A percentile compares a stretch with the other conserved stretches of the same genome.
These are phyloP conservation scores for Reinhardtius hippoglossoides DNA, from an alignment of 2,113 vertebrate species.

Conservation along the genomic window DNA sequence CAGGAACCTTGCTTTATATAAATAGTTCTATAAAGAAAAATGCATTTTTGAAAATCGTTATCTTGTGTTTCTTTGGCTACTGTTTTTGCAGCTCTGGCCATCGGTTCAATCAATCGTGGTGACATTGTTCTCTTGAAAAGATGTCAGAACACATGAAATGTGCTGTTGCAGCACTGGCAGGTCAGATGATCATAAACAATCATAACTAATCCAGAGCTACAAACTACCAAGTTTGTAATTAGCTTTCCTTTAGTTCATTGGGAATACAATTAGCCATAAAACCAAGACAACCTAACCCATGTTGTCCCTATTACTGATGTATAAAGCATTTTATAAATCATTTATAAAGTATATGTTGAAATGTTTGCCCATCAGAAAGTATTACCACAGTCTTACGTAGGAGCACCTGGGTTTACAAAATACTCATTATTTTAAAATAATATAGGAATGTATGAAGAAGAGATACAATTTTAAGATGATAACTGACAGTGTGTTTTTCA, in stretches of 20 bases:
- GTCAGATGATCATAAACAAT: too few species aligned
- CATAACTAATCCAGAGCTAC: neutral
- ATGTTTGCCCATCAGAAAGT: conserved; percentile 8
- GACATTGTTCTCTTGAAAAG: neutral
- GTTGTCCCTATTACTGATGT: neutral
- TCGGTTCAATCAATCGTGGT: neutral
- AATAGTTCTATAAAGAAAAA: neutral
- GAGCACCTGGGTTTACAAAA: conserved; percentile 1
- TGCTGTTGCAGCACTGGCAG: too few species aligned
- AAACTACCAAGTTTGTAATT: too few species aligned
- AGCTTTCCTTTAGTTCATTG: neutral
- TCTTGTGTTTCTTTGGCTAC: neutral
- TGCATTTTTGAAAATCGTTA: too few species aligned
- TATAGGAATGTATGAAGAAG: neutral
- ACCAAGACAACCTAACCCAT: neutral
- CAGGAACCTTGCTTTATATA: neutral
- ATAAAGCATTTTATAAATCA: neutral
- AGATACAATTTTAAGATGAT: neutral
- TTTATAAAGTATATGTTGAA: neutral
- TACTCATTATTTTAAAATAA: neutral
- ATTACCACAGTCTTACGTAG: neutral
- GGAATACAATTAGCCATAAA: neutral
- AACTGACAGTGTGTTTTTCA: conserved; percentile 6
- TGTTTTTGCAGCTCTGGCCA: neutral
- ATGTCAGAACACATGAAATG: neutral